Conservation (phyloP, 92 coral and sea anemone genomes). For the Muricea muricata region DNA sequence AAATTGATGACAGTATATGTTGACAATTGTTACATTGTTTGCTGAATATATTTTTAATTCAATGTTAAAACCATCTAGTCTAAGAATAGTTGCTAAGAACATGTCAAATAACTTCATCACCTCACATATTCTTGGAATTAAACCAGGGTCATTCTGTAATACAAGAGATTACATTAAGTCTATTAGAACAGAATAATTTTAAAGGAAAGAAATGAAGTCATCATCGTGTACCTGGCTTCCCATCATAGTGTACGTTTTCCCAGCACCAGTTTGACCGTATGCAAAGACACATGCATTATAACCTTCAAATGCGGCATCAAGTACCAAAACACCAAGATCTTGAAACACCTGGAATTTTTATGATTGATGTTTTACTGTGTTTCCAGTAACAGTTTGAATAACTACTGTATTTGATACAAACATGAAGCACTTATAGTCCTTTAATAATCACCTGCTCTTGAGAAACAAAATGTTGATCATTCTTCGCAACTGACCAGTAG, state of each 20-base stretch:
- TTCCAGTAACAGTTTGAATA: not conserved
- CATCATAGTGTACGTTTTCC: constrained; percentile 98
- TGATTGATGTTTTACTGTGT: not conserved
- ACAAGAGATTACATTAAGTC: not conserved
- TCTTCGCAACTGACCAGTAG: constrained; percentile 92
- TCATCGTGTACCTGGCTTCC: constrained; percentile 83
- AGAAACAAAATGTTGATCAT: constrained; percentile 75
- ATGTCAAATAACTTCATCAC: constrained; percentile 34
- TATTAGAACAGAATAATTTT: no score
- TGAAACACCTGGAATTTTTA: constrained; percentile 76
- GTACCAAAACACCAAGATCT: constrained; percentile 87
- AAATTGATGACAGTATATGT: not conserved
- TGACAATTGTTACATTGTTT: no score
- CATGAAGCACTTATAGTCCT: not conserved
- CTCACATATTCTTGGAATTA: constrained; percentile 95
- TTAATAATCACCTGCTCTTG: constrained; percentile 78
- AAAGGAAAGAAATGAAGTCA: no score
- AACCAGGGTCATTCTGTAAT: constrained; percentile 86
- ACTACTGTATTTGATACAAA: not conserved
- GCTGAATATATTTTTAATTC: no score
- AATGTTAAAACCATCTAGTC: no score
- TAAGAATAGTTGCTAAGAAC: not conserved
- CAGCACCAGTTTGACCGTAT: constrained; percentile 99
- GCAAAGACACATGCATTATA: constrained; percentile 98
- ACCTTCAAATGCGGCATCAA: constrained; percentile 92